Conservation (phyloP, 2,113 vertebrate species). For the Pontoporia blainvillei region DNA sequence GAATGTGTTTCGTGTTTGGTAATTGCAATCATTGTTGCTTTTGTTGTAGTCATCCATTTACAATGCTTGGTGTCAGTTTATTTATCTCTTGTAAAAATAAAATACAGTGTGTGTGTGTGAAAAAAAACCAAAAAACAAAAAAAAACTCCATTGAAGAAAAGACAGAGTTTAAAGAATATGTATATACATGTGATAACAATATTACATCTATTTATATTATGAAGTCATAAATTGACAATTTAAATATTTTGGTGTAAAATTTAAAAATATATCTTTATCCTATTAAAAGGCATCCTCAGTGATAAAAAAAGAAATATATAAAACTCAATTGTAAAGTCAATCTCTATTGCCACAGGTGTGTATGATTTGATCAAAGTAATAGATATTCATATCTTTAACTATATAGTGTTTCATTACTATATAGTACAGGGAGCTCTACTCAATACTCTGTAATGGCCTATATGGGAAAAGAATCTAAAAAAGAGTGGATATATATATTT, state of each 20-base stretch:
- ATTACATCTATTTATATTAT: neutral
- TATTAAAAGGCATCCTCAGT: neutral
- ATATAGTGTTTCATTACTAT: neutral
- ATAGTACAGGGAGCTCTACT: too few species aligned
- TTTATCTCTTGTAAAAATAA: too few species aligned
- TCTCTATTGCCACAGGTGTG: neutral
- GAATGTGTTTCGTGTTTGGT: too few species aligned
- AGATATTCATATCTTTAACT: neutral
- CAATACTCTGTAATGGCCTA: too few species aligned
- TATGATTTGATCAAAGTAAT: slow-evolving; percentile 17
- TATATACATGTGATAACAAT: neutral
- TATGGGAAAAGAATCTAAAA: too few species aligned
- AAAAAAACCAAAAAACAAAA: too few species aligned
- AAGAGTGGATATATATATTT: too few species aligned
- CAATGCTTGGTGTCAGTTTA: too few species aligned
- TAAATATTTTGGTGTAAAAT: neutral
- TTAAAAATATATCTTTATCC: neutral
- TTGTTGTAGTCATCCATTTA: too few species aligned
- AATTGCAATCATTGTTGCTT: too few species aligned
- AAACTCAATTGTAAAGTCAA: neutral
- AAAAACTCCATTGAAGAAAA: neutral
- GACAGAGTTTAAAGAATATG: neutral
- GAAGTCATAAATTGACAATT: neutral
- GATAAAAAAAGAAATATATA: neutral
- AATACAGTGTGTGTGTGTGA: too few species aligned